Conservation (phyloP, 2,797 vertebrate genomes). For the Astyanax mexicanus region DNA sequence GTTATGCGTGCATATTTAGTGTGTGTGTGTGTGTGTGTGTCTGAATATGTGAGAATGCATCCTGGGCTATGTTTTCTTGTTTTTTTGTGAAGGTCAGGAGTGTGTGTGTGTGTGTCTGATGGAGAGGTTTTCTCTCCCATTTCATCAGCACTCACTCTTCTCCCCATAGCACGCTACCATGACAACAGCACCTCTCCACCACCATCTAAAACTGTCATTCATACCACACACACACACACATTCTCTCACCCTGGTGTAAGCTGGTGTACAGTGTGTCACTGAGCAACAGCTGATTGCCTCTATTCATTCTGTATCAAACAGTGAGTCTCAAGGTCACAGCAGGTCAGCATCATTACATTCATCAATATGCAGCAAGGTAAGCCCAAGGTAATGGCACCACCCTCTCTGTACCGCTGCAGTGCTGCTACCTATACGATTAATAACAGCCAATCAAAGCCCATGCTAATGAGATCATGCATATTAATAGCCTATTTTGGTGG, state of each 20-base stretch:
- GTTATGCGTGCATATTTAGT: constrained; percentile 28
- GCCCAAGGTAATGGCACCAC: too few relatives aligned
- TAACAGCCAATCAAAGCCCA: too few relatives aligned
- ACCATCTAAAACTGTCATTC: constrained; percentile 22
- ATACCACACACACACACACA: constrained; percentile 16
- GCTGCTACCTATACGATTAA: too few relatives aligned
- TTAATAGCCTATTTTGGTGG: too few relatives aligned
- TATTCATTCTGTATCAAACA: too few relatives aligned
- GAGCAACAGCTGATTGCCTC: constrained; percentile 1
- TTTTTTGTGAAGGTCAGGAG: constrained; percentile 61
- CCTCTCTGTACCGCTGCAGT: too few relatives aligned
- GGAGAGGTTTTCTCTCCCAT: constrained; percentile 52
- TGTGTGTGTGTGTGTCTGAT: constrained; percentile 38
- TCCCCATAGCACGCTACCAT: constrained; percentile 50
- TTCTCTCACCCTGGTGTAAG: neutral
- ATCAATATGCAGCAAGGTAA: too few relatives aligned
- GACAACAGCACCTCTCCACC: constrained; percentile 53
- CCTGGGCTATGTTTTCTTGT: constrained; percentile 21
- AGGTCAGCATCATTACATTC: too few relatives aligned
- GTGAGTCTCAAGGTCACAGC: too few relatives aligned
- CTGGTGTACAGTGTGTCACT: neutral
- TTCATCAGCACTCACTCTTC: constrained; percentile 43
- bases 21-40: constrained; percentile 28
- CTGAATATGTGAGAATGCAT: constrained; percentile 12
- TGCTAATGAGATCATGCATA: too few relatives aligned